A percentile compares a stretch with the other conserved stretches of the same genome.
Conservation (phyloP, 2,113 vertebrate genomes). For the Macquaria australasica region DNA sequence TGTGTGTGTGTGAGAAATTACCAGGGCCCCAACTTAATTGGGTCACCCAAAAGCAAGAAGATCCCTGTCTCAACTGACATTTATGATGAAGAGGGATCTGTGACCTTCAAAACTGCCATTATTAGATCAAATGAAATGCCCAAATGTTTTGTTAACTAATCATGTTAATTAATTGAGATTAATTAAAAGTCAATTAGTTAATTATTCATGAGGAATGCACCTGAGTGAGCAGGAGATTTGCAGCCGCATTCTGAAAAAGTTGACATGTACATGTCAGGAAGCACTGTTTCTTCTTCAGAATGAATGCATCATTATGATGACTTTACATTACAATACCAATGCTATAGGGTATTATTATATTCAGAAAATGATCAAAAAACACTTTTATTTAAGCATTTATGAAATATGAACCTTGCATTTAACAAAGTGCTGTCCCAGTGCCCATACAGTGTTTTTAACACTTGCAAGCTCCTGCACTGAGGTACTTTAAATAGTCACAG, state of each 20-base stretch:
- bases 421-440: neutral
- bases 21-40: constrained; percentile 12
- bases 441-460: neutral
- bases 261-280: neutral
- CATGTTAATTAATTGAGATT: neutral
- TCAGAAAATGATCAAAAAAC: neutral
- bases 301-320: neutral
- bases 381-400: neutral
- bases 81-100: constrained; percentile 56
- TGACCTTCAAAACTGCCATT: constrained; percentile 66
- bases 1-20: too few relatives aligned
- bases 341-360: neutral
- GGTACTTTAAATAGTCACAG: neutral
- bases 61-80: constrained; percentile 61
- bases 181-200: too few relatives aligned
- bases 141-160: neutral
- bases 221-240: neutral
- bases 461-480: neutral
- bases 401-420: neutral
- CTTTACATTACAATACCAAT: neutral
- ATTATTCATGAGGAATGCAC: too few relatives aligned
- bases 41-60: constrained; percentile 46
- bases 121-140: constrained; percentile 46
- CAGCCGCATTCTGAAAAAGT: neutral
- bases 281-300: neutral